phyloP scores from a whole-genome alignment of 2,888 invertebrate species.

The Lochmaea capreae region DNA sequence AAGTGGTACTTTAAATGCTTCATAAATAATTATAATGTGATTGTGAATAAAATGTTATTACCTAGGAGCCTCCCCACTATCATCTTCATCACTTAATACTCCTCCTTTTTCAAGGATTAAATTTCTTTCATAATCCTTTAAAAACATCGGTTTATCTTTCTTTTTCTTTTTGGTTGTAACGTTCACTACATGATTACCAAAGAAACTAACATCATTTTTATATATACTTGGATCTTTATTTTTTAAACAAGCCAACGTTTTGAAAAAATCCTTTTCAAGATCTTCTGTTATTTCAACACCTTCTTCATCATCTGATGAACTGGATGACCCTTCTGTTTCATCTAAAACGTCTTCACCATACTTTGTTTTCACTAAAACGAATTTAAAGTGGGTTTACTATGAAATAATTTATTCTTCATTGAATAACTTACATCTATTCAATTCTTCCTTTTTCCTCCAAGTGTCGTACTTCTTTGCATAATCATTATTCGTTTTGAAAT shows the following conservation, averaged over 20 bases:
- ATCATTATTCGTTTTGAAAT: conserved; percentile 78
- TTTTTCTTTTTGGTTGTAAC: conserved; percentile 59
- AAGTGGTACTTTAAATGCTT: too few relatives aligned
- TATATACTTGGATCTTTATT: conserved; percentile 92
- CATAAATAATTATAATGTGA: too few relatives aligned
- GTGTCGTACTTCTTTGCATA: conserved; percentile 88
- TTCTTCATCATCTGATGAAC: conserved; percentile 75
- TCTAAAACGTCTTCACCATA: conserved; percentile 72
- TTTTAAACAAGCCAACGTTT: conserved; percentile 86
- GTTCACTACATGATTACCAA: conserved; percentile 59
- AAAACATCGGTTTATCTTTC: conserved; percentile 71
- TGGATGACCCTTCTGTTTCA: conserved; percentile 64
- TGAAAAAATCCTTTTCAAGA: conserved; percentile 88
- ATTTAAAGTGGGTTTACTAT: background rate
- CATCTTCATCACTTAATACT: conserved; percentile 66
- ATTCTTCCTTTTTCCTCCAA: conserved; percentile 88
- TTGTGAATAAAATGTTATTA: conserved; percentile 22
- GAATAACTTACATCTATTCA: conserved; percentile 77
- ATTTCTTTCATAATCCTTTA: conserved; percentile 85
- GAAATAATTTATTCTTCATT: background rate
- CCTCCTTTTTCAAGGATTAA: conserved; percentile 78
- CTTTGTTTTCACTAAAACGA: conserved; percentile 76
- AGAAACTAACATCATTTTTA: conserved; percentile 79
- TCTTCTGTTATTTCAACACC: conserved; percentile 72
- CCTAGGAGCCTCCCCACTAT: conserved; percentile 50